phyloP scores from a whole-genome alignment of 2,888 invertebrate genomes.

The Chalcis sispes region DNA sequence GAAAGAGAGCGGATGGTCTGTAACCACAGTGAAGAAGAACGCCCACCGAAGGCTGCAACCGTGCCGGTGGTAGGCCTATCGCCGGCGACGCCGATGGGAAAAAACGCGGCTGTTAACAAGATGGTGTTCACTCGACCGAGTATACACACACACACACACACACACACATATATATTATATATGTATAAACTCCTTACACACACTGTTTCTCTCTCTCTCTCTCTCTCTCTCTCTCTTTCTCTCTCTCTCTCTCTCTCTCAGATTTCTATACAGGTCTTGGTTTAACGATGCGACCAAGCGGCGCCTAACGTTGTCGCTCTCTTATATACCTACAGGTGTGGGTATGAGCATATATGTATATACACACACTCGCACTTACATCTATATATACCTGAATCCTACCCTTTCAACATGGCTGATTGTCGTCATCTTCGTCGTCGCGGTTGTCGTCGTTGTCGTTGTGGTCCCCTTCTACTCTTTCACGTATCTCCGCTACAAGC shows the following conservation, averaged over 20 bases:
- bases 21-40: too few species aligned
- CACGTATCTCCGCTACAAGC: conserved; percentile 6
- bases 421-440: conserved; percentile 62
- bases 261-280: not conserved
- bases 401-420: conserved; percentile 71
- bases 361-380: too few species aligned
- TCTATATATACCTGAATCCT: too few species aligned
- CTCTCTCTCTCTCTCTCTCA: conserved; percentile 16
- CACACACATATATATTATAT: conserved; percentile 39
- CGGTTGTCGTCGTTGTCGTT: too few species aligned
- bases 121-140: conserved; percentile 65
- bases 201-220: conserved; percentile 15
- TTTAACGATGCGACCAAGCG: too few species aligned
- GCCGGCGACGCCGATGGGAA: conserved; percentile 70
- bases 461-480: conserved; percentile 58
- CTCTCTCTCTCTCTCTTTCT: not conserved
- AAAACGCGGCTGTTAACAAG: conserved; percentile 73
- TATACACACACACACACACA: not conserved
- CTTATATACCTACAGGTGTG: too few species aligned
- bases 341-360: too few species aligned
- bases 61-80: conserved; percentile 72
- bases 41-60: conserved; percentile 70
- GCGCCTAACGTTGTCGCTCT: too few species aligned
- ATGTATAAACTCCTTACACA: conserved; percentile 6
- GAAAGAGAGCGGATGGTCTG: too few species aligned